phyloP scores from a whole-genome alignment of 2,113 vertebrate species.

The Hippocampus mohnikei region DNA sequence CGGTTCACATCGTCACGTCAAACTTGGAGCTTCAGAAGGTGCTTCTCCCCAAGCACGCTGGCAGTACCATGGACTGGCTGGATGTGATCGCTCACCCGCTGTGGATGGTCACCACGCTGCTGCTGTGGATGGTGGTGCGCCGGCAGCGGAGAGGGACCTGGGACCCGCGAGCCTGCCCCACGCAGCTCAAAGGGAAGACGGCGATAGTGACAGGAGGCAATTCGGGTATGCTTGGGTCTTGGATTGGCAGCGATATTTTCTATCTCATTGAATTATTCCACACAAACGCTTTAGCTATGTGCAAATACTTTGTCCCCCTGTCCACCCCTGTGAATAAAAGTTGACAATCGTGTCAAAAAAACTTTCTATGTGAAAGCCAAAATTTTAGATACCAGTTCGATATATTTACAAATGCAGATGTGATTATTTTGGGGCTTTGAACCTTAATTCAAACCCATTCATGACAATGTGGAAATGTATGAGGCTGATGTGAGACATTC shows the following conservation, averaged over 20 bases:
- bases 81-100: constrained; percentile 49
- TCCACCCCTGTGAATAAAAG: background rate
- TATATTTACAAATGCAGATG: background rate
- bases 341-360: background rate
- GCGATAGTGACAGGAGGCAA: constrained; percentile 84
- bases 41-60: background rate
- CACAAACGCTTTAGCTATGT: background rate
- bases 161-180: constrained; percentile 67
- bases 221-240: constrained; percentile 63
- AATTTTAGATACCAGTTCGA: background rate
- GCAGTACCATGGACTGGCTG: constrained; percentile 36
- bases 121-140: constrained; percentile 64
- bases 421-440: background rate
- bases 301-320: background rate
- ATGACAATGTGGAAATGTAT: too few relatives aligned
- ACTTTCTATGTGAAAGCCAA: background rate
- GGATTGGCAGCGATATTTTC: background rate
- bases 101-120: constrained; percentile 59
- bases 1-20: background rate
- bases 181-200: constrained; percentile 76
- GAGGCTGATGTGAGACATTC: background rate
- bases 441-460: background rate
- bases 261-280: background rate
- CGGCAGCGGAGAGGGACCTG: constrained; percentile 45
- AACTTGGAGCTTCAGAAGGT: too few relatives aligned